Percentiles rank a stretch among this genome's conserved stretches.
Evolutionary conservation across 1,140 invertebrate species (phyloP).

Genomic region (Hycleus phaleratus): DNA sequence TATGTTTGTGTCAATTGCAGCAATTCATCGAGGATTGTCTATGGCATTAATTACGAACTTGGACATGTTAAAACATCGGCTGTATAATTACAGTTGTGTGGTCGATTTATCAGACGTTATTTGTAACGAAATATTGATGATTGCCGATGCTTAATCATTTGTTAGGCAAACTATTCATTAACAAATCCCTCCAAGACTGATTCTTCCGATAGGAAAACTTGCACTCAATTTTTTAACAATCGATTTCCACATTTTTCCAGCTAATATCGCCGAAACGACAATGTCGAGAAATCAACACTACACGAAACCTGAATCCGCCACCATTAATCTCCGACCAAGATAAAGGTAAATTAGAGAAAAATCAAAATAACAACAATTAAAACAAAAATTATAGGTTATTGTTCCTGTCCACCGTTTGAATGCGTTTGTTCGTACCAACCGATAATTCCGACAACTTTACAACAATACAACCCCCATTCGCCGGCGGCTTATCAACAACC

Average conservation of each 20-base stretch:
- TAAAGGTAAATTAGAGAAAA: constrained; percentile 41
- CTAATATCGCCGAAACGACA: constrained; percentile 49
- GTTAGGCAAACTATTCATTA: constrained; percentile 20
- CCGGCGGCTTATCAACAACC: constrained; percentile 31
- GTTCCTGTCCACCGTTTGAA: constrained; percentile 59
- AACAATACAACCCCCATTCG: constrained; percentile 27
- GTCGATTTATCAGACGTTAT: constrained; percentile 20
- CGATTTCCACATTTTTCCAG: constrained; percentile 37
- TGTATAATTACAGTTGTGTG: constrained; percentile 20
- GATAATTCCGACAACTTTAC: constrained; percentile 26
- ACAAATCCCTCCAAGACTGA: neutral
- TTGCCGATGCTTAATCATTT: constrained; percentile 21
- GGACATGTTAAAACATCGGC: constrained; percentile 5
- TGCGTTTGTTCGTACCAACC: constrained; percentile 48
- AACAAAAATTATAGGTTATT: constrained; percentile 45
- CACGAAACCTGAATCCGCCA: constrained; percentile 41
- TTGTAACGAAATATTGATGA: constrained; percentile 20
- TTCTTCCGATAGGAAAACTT: neutral
- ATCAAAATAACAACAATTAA: neutral
- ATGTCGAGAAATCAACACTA: constrained; percentile 35
- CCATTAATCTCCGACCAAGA: constrained; percentile 48
- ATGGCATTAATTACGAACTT: constrained; percentile 10
- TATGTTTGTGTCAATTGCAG: constrained; percentile 13
- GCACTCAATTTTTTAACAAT: constrained; percentile 5
- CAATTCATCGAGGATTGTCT: constrained; percentile 6